Percentiles rank a stretch among this genome's conserved stretches.
Conservation (phyloP, 2,888 invertebrate species). For the Diarsia mendica region DNA sequence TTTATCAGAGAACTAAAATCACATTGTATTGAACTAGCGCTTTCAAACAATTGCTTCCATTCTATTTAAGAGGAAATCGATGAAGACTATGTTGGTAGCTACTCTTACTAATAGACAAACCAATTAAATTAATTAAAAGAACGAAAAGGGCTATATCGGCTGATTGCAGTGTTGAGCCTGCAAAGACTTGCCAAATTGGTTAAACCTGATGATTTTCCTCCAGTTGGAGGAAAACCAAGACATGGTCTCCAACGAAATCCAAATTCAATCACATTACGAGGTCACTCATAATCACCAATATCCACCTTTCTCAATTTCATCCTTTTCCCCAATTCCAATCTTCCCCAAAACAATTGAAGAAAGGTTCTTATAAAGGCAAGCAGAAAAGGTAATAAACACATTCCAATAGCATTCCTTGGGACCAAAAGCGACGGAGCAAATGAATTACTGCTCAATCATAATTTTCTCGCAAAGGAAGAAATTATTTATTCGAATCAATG, state of each 20-base stretch:
- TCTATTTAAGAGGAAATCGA: neutral
- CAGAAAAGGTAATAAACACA: conserved; percentile 26
- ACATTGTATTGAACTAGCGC: neutral
- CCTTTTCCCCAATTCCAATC: conserved; percentile 41
- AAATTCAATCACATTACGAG: conserved; percentile 58
- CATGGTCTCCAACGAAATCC: conserved; percentile 28
- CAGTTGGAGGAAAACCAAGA: conserved; percentile 26
- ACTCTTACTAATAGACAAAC: neutral
- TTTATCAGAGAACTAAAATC: neutral
- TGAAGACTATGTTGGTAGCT: neutral
- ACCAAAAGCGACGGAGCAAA: conserved; percentile 33
- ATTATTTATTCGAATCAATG: conserved; percentile 53
- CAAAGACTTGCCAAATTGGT: conserved; percentile 8
- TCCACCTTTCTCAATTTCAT: conserved; percentile 43
- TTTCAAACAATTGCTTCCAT: neutral
- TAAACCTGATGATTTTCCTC: conserved; percentile 11
- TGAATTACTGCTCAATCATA: conserved; percentile 57
- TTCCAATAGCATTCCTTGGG: conserved; percentile 15
- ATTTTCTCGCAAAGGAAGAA: conserved; percentile 43
- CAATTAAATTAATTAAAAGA: conserved; percentile 1
- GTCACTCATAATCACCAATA: conserved; percentile 33
- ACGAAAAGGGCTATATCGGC: neutral
- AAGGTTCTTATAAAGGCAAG: conserved; percentile 27
- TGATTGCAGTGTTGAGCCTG: neutral
- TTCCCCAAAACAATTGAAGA: conserved; percentile 48